Evolutionary conservation across 2,113 vertebrate genomes (phyloP), one percentile per base, ranked within the genome.

Genomic region (Percopsis transmontana): DNA sequence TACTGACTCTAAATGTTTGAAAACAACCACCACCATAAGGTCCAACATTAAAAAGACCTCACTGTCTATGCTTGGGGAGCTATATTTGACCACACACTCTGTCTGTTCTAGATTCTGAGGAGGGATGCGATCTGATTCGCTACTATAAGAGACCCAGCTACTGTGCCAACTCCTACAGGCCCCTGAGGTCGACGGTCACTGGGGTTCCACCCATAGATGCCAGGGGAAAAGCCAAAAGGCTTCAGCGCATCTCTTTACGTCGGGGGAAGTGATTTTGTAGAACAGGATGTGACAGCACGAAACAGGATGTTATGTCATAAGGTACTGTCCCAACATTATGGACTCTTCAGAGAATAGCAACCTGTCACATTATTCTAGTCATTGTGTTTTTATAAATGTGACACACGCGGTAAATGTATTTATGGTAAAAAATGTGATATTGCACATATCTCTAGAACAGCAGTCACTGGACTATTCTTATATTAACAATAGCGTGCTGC

Each of bases 241-340:
- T 97, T 45, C 94, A 96, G 72, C 75, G 85, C 69, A 97, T 98
- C 86, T 96, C 94, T 9, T 89, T 95, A 48, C 92, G 89, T 10
- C 94, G 92, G 86, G 90, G 90, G 20, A 94, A 89, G 76, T 90
- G 84, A 88, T 38, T 18, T 38, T 41, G 56, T 55, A 9, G 48
- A n/a, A 20, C n/a, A 62, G 19, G 18, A 27, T 18, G 23, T 53
- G 27, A 4, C 27, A 33, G 5, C 27, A 33, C 8, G 27, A 33
- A 33, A 33, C 27, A 33, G 27, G 5, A 33, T 33, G 27, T 33
- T 33, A 33, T 33, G 8, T 33, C 27, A 33, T 33, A n/a, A n/a
- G n/a, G n/a, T n/a, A 33, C 27, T 33, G 27, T 33, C 27, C 27
- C 27, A 33, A 2, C 3, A 33, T 33, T 4, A 6, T 33, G n/a